These are phyloP conservation scores for Drosophila lacertosa DNA, from an alignment of 1,140 invertebrate species.

Conservation along the genomic window DNA sequence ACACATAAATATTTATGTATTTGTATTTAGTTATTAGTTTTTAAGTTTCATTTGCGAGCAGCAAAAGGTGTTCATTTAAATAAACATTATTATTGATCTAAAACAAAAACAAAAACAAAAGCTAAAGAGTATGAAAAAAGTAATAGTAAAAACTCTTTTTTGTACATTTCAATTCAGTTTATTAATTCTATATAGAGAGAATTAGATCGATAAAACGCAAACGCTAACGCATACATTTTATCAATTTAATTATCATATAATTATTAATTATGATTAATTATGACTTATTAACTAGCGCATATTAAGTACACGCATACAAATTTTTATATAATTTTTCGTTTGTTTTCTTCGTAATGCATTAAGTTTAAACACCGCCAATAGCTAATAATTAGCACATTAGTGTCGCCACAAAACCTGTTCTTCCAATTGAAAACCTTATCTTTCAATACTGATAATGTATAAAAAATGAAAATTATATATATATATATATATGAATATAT, in stretches of 20 bases:
- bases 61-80: slow-evolving; percentile 58
- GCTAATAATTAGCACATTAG: slow-evolving; percentile 81
- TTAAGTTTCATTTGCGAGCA: slow-evolving; percentile 31
- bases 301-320: slow-evolving; percentile 45
- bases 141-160: slow-evolving; percentile 18
- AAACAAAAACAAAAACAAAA: slow-evolving; percentile 18
- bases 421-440: slow-evolving; percentile 72
- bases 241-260: slow-evolving; percentile 48
- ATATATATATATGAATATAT: slow-evolving; percentile 41
- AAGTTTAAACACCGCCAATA: slow-evolving; percentile 81
- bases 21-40: slow-evolving; percentile 55
- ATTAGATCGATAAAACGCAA: slow-evolving; percentile 18
- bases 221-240: slow-evolving; percentile 52
- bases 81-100: slow-evolving; percentile 48
- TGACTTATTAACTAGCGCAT: slow-evolving; percentile 64
- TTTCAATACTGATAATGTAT: slow-evolving; percentile 55
- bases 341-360: slow-evolving; percentile 61
- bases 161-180: slow-evolving; percentile 64
- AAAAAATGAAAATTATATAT: slow-evolving; percentile 16
- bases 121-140: too few relatives aligned
- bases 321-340: slow-evolving; percentile 44
- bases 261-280: slow-evolving; percentile 37
- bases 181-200: slow-evolving; percentile 43
- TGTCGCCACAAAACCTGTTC: slow-evolving; percentile 81
- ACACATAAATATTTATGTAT: slow-evolving; percentile 37